phyloP scores from a whole-genome alignment of 2,113 vertebrate genomes.

The Oreochromis tanganicae region DNA sequence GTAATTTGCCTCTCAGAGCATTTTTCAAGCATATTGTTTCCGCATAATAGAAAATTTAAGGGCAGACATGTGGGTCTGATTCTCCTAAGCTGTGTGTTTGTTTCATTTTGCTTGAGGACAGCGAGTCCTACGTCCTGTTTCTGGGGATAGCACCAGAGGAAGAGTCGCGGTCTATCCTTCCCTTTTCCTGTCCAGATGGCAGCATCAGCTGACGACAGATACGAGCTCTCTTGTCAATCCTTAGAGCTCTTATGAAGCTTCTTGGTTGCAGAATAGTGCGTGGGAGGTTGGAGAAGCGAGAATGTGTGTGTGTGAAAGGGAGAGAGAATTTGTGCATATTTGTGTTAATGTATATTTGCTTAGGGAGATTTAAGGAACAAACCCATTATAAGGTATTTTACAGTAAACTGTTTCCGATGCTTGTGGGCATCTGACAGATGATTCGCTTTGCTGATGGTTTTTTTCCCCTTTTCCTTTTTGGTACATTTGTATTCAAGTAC shows the following conservation, averaged over 20 bases:
- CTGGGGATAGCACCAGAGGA: conserved; percentile 24
- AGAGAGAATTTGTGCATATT: background rate
- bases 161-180: conserved; percentile 30
- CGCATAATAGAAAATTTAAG: background rate
- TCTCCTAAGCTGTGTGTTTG: background rate
- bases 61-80: background rate
- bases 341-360: background rate
- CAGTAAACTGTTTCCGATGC: background rate
- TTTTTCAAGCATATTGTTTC: background rate
- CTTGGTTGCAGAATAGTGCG: conserved; percentile 19
- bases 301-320: background rate
- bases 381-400: background rate
- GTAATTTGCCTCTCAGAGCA: background rate
- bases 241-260: conserved; percentile 9
- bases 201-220: conserved; percentile 54
- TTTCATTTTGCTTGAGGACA: background rate
- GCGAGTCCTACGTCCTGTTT: background rate
- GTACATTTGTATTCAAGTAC: conserved; percentile 4
- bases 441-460: background rate
- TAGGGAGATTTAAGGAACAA: background rate
- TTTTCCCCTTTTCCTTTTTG: background rate
- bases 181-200: conserved; percentile 70
- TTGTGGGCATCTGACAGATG: background rate
- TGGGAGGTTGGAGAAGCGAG: background rate
- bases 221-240: conserved; percentile 17